Conservation (phyloP, 2,888 invertebrate genomes). For the Imbricaverruca yamaguchii region DNA sequence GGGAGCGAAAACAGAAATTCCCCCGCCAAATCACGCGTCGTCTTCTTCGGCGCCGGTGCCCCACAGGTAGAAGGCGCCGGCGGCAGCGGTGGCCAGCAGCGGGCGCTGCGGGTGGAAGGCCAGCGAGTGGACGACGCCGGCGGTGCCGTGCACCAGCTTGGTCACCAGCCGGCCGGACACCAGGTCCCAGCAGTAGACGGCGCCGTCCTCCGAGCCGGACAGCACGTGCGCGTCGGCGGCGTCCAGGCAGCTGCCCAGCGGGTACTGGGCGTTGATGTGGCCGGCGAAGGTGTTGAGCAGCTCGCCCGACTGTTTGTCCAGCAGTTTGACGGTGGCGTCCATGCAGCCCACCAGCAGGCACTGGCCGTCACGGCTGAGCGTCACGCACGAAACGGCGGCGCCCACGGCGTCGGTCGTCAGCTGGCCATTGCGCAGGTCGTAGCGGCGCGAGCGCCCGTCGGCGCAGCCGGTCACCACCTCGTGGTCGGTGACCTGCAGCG, state of each 20-base stretch:
- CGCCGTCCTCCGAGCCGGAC: conserved; percentile 82
- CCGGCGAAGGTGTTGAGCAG: conserved; percentile 67
- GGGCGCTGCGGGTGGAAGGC: conserved; percentile 70
- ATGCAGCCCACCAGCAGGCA: conserved; percentile 79
- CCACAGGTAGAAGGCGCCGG: conserved; percentile 64
- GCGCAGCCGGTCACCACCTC: conserved; percentile 85
- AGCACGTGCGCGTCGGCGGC: conserved; percentile 75
- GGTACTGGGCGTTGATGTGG: conserved; percentile 71
- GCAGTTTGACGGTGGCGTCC: conserved; percentile 69
- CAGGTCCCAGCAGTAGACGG: conserved; percentile 82
- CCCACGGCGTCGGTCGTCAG: conserved; percentile 76
- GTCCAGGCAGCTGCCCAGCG: conserved; percentile 78
- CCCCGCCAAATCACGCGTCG: neutral
- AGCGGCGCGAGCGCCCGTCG: conserved; percentile 76
- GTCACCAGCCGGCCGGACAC: conserved; percentile 57
- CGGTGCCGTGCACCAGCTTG: conserved; percentile 43
- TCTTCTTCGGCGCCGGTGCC: conserved; percentile 27
- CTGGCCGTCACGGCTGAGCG: conserved; percentile 84
- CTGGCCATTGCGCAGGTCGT: conserved; percentile 83
- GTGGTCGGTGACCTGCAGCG: conserved; percentile 64
- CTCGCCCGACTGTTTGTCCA: conserved; percentile 81
- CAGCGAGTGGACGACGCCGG: conserved; percentile 66
- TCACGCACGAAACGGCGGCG: conserved; percentile 71
- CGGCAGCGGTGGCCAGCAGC: conserved; percentile 63
- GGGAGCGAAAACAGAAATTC: no score